phyloP scores from a whole-genome alignment of 2,888 invertebrate species.

The Zhengitettix transpicula region DNA sequence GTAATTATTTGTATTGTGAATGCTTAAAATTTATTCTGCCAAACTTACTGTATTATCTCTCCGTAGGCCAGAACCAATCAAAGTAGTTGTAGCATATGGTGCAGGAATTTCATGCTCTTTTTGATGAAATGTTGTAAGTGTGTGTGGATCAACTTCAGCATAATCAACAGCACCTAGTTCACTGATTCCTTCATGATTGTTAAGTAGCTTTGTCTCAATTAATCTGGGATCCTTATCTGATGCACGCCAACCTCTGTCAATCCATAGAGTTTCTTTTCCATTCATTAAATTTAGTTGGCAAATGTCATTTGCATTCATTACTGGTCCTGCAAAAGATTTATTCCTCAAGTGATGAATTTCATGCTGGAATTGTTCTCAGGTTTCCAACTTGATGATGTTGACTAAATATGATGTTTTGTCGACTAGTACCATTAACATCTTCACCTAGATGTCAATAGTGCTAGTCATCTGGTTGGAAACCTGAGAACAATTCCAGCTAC shows the following conservation, averaged over 20 bases:
- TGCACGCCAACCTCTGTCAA: constrained; percentile 47
- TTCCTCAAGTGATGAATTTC: neutral
- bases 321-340: constrained; percentile 20
- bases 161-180: constrained; percentile 36
- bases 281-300: constrained; percentile 23
- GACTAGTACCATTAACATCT: too few species aligned
- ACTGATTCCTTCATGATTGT: constrained; percentile 24
- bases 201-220: constrained; percentile 37
- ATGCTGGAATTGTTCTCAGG: too few species aligned
- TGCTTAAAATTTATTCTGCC: neutral
- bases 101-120: constrained; percentile 43
- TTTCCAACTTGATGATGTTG: too few species aligned
- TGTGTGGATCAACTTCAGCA: constrained; percentile 41
- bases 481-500: too few species aligned
- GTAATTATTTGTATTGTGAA: too few species aligned
- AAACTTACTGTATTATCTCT: constrained; percentile 7
- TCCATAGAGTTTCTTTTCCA: constrained; percentile 50
- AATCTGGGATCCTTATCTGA: constrained; percentile 41
- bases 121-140: constrained; percentile 55
- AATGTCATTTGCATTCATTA: constrained; percentile 30
- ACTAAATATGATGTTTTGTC: too few species aligned
- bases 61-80: constrained; percentile 29
- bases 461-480: too few species aligned
- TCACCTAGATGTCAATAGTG: too few species aligned
- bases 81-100: constrained; percentile 61